Evolutionary conservation across 2,888 invertebrate species (phyloP).

Genomic region (Cordilura impudica): DNA sequence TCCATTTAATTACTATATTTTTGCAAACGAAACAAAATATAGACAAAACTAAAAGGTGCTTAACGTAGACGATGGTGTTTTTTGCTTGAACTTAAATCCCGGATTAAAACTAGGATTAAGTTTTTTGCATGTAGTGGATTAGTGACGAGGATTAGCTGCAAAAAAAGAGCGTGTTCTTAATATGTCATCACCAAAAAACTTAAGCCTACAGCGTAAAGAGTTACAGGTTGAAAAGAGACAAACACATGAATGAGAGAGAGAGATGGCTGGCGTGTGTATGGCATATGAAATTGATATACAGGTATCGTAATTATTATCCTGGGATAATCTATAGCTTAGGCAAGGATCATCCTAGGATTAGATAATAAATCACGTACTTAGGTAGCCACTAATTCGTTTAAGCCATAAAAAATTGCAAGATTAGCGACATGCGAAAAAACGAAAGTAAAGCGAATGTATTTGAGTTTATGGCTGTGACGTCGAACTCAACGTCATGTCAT

Average conservation of each 20-base stretch:
- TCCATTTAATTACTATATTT: slow-evolving; percentile 3
- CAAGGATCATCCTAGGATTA: slow-evolving; percentile 70
- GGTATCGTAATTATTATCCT: slow-evolving; percentile 53
- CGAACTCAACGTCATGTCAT: background rate
- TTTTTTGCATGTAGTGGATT: slow-evolving; percentile 67
- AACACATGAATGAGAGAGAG: background rate
- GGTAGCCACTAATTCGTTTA: slow-evolving; percentile 25
- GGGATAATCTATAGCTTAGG: slow-evolving; percentile 67
- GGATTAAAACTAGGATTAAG: slow-evolving; percentile 67
- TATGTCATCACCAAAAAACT: background rate
- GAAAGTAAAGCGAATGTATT: slow-evolving; percentile 16
- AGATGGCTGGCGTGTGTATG: background rate
- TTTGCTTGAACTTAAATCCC: slow-evolving; percentile 32
- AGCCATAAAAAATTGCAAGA: slow-evolving; percentile 18
- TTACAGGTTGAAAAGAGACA: slow-evolving; percentile 4
- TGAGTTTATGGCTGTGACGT: background rate
- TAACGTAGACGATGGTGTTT: background rate
- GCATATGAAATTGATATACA: background rate
- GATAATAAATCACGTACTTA: slow-evolving; percentile 65
- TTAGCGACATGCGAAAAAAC: slow-evolving; percentile 10
- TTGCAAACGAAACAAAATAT: background rate
- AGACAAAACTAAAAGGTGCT: slow-evolving; percentile 32
- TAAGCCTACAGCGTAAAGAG: slow-evolving; percentile 21
- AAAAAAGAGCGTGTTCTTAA: background rate
- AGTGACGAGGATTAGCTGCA: slow-evolving; percentile 26